Evolutionary conservation across 2,888 invertebrate species (phyloP), one percentile per base, ranked within the genome.

Genomic region (Ommatoiulus sabulosus): DNA sequence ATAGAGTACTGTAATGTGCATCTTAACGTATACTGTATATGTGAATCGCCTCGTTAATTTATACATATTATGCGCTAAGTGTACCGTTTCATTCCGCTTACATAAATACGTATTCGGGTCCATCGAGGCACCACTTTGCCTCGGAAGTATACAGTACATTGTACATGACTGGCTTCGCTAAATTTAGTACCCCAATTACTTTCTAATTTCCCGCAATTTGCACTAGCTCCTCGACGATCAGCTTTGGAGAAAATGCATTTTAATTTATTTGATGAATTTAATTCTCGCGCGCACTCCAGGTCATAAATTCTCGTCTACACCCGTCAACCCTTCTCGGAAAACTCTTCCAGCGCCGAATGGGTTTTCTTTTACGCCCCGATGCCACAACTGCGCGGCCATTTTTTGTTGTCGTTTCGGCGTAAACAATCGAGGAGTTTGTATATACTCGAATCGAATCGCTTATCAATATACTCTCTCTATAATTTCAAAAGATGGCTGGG

Each of bases 181-280:
- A 80, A 80, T 80, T 80, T 80, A 80, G 35, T 80, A 35, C 24
- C 35, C 35, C 35, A 24, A 80, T 80, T 80, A 80, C 80, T 80
- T 80, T 80, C 80, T 12, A 80, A 24, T 80, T 80, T 80, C 10
- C 80, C 35, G 80, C 12, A 12, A 80, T 80, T 80, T 80, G 80
- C 35, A 80, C 80, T 35, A 20, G 7, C 17, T 5, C 17, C 63
- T 3, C 35, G 80, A 80, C 80, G 12, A 80, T 35, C 12, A 24
- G 80, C 24, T 80, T 80, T 24, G 80, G 10, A 35, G 35, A 12
- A 80, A 35, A 35, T 24, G 35, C 80, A 24, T 80, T 80, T 35
- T 35, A 80, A 80, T 80, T 80, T 12, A 80, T 80, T 12, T 20
- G 80, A 24, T 80, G 80, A 24, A 80, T 80, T 80, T 80, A 35